Evolutionary conservation across 2,797 vertebrate species (phyloP).

Genomic region (Pogonophryne albipinna): DNA sequence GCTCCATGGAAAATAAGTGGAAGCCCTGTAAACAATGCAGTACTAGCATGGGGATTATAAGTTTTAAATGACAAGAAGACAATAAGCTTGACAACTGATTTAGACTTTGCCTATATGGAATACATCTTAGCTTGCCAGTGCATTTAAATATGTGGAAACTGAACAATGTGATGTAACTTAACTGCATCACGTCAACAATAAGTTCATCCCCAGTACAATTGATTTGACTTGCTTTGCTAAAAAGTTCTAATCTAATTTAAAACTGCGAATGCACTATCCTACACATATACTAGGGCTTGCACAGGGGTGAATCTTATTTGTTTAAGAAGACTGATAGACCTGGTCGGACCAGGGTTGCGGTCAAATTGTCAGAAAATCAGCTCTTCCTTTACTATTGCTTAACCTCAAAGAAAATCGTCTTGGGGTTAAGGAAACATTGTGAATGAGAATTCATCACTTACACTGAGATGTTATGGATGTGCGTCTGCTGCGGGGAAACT

Average conservation of each 20-base stretch:
- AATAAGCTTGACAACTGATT: constrained; percentile 67
- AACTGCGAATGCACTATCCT: neutral
- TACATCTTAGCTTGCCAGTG: constrained; percentile 48
- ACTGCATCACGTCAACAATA: neutral
- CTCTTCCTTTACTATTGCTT: no score
- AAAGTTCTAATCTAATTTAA: no score
- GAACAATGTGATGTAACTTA: constrained; percentile 40
- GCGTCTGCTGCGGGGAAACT: no score
- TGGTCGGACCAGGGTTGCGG: no score
- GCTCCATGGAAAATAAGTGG: constrained; percentile 73
- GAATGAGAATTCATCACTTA: no score
- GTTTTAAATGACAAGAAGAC: constrained; percentile 74
- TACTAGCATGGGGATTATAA: constrained; percentile 70
- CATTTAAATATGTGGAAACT: constrained; percentile 45
- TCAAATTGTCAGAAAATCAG: no score
- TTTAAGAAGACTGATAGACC: no score
- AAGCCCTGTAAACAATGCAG: constrained; percentile 75
- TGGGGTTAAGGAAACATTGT: no score
- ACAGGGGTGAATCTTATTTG: no score
- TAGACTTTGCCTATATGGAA: constrained; percentile 47
- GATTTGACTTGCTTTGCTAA: no score
- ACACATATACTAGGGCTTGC: neutral
- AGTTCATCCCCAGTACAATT: neutral
- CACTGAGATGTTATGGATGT: no score
- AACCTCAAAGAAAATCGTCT: no score